Base-by-base conservation (phyloP, 2,888 invertebrate genomes). In the Xestia rhomboidea region DNA sequence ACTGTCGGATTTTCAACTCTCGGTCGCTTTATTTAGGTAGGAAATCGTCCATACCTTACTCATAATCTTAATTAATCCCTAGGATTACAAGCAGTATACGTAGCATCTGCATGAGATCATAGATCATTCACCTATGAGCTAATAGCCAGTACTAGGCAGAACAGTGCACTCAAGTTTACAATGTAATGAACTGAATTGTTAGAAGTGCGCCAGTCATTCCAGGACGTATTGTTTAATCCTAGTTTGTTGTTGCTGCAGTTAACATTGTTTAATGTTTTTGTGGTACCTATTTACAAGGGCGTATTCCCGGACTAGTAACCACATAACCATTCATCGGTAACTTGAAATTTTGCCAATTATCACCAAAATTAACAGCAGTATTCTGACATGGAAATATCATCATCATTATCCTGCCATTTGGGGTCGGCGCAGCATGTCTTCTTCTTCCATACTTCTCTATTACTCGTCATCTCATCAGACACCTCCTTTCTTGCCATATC, bases 61-160 rank as follows among this genome's bases (percentile, higher is more conserved):
- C 21, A 49, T 51, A 70, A 6, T 71, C 57, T 60, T 60, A 68
- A n/a, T 57, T 44, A 6, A 68, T 70, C 27, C 2, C 8, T 15
- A 10, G 44, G 24, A 54, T 4, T 4, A 1, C 54, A 79, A n/a
- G 38, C 6, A 60, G 8, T 34, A 8, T 49, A n/a, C 24, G 18
- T 30, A 63, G 15, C 51, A 51, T 73, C 62, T 73, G 81, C 62
- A 77, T 72, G 72, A 57, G 44, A 27, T 72, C 77, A 71, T n/a
- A 81, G 81, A 77, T 63, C 73, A 46, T 81, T 77, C 77, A 73
- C 62, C 81, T 63, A 77, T 38, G 51, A 38, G 51, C n/a, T 46
- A 63, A 63, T 63, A 51, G 34, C 34, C 24, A 34, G 44, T 76
- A 18, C 38, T 18, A 49, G 34, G 13, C 67, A 27, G 70, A 44